Evolutionary conservation across 1,140 invertebrate genomes (phyloP), one percentile per base, ranked within the genome.

Genomic region (Theocolax elegans): DNA sequence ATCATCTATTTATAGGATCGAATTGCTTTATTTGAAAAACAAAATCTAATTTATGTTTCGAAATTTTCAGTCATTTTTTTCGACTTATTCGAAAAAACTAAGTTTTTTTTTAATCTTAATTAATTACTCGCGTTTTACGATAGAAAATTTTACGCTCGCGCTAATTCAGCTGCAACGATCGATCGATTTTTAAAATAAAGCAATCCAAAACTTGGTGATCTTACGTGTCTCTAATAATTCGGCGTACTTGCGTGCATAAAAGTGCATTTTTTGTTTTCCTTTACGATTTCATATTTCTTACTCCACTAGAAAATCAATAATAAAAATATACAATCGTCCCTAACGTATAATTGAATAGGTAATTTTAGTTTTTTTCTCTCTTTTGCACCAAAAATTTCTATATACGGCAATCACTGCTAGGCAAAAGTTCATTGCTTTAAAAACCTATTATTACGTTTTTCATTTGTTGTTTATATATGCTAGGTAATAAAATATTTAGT

Each of bases 381-480:
- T n/a, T n/a, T n/a, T n/a, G n/a, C n/a, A n/a, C n/a, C n/a, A n/a
- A n/a, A n/a, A n/a, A n/a, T n/a, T n/a, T n/a, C n/a, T n/a, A n/a
- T n/a, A n/a, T n/a, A 42, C n/a, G 3, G 8, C 9, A 68, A 62
- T 62, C 21, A 68, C 38, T 68, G 54, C 48, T 53, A 40, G 58
- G 48, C 48, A 60, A 29, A 12, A 1, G n/a, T n/a, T 8, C 10
- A 27, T 53, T 4, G 38, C 23, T 40, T 27, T n/a, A 29, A 54
- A 42, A 44, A 56, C 44, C 1, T 56, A 35, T 48, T 23, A 38
- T 38, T 46, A 23, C 42, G 3, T 25, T 6, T 8, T 59, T 12
- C 4, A 60, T 46, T n/a, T n/a, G n/a, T n/a, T n/a, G n/a, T n/a
- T n/a, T n/a, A n/a, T n/a, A 46, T 12, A 1, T 17, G 13, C 25